Evolutionary conservation across 2,797 vertebrate species (phyloP).

Genomic region (Catostomus latipinnis): DNA sequence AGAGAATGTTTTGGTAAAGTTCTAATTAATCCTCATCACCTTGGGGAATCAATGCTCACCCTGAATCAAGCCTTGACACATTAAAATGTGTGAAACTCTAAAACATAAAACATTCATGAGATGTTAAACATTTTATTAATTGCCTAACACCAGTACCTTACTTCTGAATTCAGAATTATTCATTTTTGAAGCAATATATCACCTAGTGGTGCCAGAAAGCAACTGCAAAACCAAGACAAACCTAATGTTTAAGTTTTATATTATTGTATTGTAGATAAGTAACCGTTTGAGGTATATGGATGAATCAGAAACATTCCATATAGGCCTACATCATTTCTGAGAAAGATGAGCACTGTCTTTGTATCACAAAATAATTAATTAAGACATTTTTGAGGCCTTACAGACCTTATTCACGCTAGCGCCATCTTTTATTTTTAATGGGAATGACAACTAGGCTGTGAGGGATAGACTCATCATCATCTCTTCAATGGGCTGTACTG

Average conservation of each 20-base stretch:
- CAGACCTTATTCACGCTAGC: background rate
- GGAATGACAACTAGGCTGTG: too few relatives aligned
- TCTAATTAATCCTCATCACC: too few relatives aligned
- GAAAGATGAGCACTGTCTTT: too few relatives aligned
- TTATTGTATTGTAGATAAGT: background rate
- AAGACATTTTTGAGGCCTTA: too few relatives aligned
- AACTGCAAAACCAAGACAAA: conserved; percentile 14
- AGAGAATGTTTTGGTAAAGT: background rate
- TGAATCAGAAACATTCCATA: too few relatives aligned
- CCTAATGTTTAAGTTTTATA: background rate
- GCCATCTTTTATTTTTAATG: too few relatives aligned
- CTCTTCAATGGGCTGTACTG: too few relatives aligned
- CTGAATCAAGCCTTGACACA: background rate
- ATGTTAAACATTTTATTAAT: background rate
- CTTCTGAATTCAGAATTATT: too few relatives aligned
- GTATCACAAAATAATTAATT: too few relatives aligned
- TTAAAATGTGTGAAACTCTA: conserved; percentile 8
- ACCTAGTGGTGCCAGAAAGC: conserved; percentile 31
- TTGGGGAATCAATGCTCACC: background rate
- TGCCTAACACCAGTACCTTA: background rate
- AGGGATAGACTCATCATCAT: too few relatives aligned
- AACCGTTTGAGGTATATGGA: too few relatives aligned
- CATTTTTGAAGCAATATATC: conserved; percentile 12
- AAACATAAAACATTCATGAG: background rate
- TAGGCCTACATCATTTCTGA: too few relatives aligned